Base-by-base conservation (phyloP, 2,113 vertebrate genomes). In the Eubucco bourcierii region DNA sequence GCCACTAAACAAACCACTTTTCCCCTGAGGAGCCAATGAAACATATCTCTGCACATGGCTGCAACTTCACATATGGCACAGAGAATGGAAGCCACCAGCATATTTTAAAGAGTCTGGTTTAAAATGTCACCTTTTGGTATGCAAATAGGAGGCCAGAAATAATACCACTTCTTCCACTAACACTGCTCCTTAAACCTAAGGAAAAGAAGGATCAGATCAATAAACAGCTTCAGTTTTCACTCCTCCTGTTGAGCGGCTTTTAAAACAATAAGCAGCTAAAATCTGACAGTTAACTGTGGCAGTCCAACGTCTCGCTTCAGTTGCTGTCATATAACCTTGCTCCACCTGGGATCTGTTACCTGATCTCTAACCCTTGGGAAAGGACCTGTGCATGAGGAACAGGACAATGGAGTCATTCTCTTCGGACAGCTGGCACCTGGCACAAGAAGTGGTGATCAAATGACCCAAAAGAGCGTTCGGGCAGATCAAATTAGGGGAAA, bases 391-490 rank as follows among this genome's bases (percentile, higher is more conserved):
- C 37, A 84, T 73, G 84, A 95, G 80, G 94, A 95, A 79, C 80
- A 93, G 87, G 91, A 91, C 95, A 97, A 95, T 46, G 74, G 80
- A 95, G 77, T 80, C 17, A 3, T 84, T 68, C 65, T 72, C 67
- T 88, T 87, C 79, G 87, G 72, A 71, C 81, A 95, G 80, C 95
- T 95, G 89, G 96, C 95, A 88, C 88, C 18, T n/a, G 67, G 87
- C 87, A 82, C 31, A 78, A 91, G 56, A 80, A 87, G 65, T n/a
- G n/a, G 47, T 33, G 55, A 93, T 61, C 74, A 77, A 84, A 63
- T 71, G 58, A 76, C 89, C 83, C 55, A 82, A 80, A 87, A 79
- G 31, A 60, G 29, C 50, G 80, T 60, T 89, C 53, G n/a, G 76
- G 23, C 18, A 67, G 37, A 90, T 53, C 86, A 75, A 65, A 82